These are phyloP conservation scores for Thysanoteuthis rhombus DNA, from an alignment of 2,888 invertebrate species.

Conservation along the genomic window DNA sequence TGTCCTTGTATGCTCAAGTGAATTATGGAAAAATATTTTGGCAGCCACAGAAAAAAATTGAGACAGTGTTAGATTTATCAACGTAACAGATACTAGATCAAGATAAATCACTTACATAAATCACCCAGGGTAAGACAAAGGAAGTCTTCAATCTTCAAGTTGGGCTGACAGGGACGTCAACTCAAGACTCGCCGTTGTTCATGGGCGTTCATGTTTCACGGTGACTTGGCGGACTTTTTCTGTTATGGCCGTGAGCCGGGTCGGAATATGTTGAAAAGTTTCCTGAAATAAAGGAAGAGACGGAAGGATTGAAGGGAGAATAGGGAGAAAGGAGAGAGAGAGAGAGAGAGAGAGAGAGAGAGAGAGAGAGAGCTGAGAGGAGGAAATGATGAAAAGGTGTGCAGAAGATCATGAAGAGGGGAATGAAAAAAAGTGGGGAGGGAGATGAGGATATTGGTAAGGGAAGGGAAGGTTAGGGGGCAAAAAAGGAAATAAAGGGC, in stretches of 20 bases:
- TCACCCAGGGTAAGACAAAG: neutral
- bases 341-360: neutral
- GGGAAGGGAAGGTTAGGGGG: neutral
- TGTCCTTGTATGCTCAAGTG: neutral
- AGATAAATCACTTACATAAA: conserved; percentile 12
- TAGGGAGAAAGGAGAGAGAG: neutral
- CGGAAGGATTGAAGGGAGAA: neutral
- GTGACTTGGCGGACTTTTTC: neutral
- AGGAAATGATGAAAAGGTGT: neutral
- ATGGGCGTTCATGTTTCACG: neutral
- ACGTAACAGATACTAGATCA: neutral
- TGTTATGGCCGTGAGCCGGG: neutral
- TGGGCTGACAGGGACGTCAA: neutral
- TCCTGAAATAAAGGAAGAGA: neutral
- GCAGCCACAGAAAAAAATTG: neutral
- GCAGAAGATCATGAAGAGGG: neutral
- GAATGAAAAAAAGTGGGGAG: too few species aligned
- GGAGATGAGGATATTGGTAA: neutral
- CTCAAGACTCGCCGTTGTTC: neutral
- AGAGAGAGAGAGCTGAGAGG: neutral
- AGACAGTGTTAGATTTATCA: neutral
- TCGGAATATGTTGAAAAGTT: neutral
- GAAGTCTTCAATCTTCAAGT: neutral
- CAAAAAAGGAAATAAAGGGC: neutral
- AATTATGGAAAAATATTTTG: neutral